Evolutionary conservation across 2,797 vertebrate species (phyloP), one percentile per base, ranked within the genome.

Genomic region (Corythornis leucogaster): DNA sequence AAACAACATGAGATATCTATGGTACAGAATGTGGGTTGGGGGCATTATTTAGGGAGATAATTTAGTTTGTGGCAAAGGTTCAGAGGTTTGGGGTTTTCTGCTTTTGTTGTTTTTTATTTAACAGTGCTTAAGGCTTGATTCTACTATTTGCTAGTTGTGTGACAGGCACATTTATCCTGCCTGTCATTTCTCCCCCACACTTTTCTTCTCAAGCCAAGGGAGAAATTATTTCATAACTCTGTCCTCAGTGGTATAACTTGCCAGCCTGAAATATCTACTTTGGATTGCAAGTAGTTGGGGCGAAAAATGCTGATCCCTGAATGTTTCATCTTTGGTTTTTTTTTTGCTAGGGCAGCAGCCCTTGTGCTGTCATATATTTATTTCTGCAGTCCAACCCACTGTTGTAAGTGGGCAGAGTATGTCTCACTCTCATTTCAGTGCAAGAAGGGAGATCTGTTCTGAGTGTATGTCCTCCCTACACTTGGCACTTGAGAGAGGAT

Each of bases 161-260:
- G 95, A 91, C 85, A 93, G 87, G 66, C 55, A 67, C 89, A 95
- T 96, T 95, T 94, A 94, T 96, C 81, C 89, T 94, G 38, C 83
- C 66, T 95, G 93, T 95, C 95, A 87, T 74, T 92, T 89, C 53
- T 75, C 28, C 33, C 62, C 15, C 46, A 17, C 38, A 20, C 67
- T 94, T 94, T 95, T 94, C 79, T 96, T 95, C 89, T 95, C 83
- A 93, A 92, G 85, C 90, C 25, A 2, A 87, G 90, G 91, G 90
- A 90, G 83, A 96, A 96, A 96, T 96, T 91, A 94, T 96, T 96
- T 96, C 87, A 87, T 93, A 96, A 95, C 91, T 94, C 79, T 62
- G 43, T 90, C 84, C 93, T 95, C 80, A 94, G 89, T 94, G 91
- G 73, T 92, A 84, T 95, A 93, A 73, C 80, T 94, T 80, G 73